A percentile compares a stretch with the other conserved stretches of the same genome.
phyloP scores from a whole-genome alignment of 2,888 invertebrate species.

The Aphidius colemani region DNA sequence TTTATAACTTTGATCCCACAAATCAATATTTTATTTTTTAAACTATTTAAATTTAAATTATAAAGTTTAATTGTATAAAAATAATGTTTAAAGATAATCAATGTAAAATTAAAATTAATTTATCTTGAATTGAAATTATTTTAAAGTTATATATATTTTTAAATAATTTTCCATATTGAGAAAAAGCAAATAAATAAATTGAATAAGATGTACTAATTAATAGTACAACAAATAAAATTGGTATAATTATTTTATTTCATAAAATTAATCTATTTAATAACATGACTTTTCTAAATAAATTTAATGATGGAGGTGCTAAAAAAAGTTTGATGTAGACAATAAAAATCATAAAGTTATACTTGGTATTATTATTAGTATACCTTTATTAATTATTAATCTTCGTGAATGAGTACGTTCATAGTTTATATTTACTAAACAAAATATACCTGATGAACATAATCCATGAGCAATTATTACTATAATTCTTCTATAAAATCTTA shows the following conservation, averaged over 20 bases:
- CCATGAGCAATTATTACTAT: conserved; percentile 71
- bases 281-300: conserved; percentile 66
- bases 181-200: conserved; percentile 68
- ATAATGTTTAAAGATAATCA: conserved; percentile 69
- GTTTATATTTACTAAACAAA: conserved; percentile 70
- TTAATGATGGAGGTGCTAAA: conserved; percentile 70
- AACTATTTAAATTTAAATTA: conserved; percentile 68
- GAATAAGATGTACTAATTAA: conserved; percentile 72
- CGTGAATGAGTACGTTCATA: conserved; percentile 69
- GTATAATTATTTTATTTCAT: conserved; percentile 62
- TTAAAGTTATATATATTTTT: conserved; percentile 60
- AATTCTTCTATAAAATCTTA: conserved; percentile 63
- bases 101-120: conserved; percentile 68
- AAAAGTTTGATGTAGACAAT: conserved; percentile 68
- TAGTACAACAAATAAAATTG: conserved; percentile 63
- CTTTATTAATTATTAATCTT: conserved; percentile 69
- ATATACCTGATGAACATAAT: conserved; percentile 69
- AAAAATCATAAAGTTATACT: conserved; percentile 70
- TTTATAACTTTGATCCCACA: conserved; percentile 66
- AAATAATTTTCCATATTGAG: conserved; percentile 67
- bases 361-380: conserved; percentile 67
- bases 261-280: conserved; percentile 34
- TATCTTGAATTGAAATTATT: conserved; percentile 58
- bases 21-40: conserved; percentile 72
- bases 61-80: conserved; percentile 60